Conservation (phyloP, 2,113 vertebrate genomes). For the Phalacrocorax brasilianus region DNA sequence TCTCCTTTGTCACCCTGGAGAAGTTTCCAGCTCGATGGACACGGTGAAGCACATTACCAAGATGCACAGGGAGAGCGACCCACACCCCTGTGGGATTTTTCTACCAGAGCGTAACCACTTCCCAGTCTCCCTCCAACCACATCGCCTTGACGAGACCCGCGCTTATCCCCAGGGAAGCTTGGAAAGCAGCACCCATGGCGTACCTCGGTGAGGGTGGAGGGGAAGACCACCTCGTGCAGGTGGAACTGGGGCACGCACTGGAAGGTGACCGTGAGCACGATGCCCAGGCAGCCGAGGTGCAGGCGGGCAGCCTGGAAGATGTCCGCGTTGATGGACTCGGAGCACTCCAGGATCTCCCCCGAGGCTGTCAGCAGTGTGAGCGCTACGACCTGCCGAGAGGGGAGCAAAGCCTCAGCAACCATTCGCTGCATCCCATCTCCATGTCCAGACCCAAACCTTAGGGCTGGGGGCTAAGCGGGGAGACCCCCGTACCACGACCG, state of each 20-base stretch:
- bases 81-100: no score
- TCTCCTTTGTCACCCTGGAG: background rate
- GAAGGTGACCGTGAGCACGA: conserved; percentile 71
- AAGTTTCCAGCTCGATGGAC: background rate
- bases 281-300: conserved; percentile 72
- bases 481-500: accelerated
- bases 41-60: background rate
- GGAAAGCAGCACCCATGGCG: accelerated
- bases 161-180: background rate
- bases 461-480: background rate
- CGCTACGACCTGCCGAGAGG: conserved; percentile 27
- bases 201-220: conserved; percentile 75
- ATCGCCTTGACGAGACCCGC: background rate
- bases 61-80: background rate
- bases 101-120: accelerated
- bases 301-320: conserved; percentile 67
- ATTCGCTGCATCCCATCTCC: accelerated
- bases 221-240: conserved; percentile 68
- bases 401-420: background rate
- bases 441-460: background rate
- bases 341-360: conserved; percentile 66
- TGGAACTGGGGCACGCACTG: conserved; percentile 72
- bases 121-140: background rate
- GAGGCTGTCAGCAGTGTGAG: conserved; percentile 63
- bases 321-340: conserved; percentile 23